A percentile compares a stretch with the other conserved stretches of the same genome.
Conservation (phyloP, 2,797 vertebrate genomes). For the Cyclura pinguis region DNA sequence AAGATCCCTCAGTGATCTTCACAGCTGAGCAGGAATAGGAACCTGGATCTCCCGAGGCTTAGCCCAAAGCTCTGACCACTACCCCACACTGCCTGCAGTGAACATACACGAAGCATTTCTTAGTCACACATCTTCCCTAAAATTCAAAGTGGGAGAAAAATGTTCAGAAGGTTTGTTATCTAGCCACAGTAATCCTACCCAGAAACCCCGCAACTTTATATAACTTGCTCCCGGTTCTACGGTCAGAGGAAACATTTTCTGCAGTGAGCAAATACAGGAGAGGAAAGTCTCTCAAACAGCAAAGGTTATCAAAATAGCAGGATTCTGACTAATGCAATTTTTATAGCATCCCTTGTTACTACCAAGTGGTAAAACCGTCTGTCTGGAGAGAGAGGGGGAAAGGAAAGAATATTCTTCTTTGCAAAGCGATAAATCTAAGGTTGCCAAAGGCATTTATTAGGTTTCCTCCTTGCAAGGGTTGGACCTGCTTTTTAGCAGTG, state of each 20-base stretch:
- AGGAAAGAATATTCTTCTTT: constrained; percentile 70
- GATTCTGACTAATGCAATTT: constrained; percentile 42
- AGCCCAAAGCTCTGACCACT: no score
- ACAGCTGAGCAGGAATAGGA: no score
- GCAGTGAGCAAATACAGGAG: constrained; percentile 31
- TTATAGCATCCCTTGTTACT: constrained; percentile 38
- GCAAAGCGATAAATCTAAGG: constrained; percentile 74
- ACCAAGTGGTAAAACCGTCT: constrained; percentile 58
- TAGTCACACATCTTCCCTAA: no score
- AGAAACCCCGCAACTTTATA: not conserved
- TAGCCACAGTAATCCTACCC: fast-evolving
- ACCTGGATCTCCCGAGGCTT: no score
- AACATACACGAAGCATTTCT: no score
- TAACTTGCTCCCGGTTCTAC: constrained; percentile 17
- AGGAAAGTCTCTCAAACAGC: not conserved
- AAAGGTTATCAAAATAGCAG: constrained; percentile 72
- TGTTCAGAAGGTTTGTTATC: not conserved
- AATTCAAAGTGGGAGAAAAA: not conserved
- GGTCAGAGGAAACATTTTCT: constrained; percentile 40
- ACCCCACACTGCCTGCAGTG: no score
- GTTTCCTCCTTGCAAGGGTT: constrained; percentile 54
- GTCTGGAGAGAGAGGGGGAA: constrained; percentile 29
- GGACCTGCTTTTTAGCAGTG: not conserved
- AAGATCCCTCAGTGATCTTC: no score
- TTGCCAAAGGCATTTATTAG: constrained; percentile 76